A percentile compares a stretch with the other conserved stretches of the same genome.
phyloP scores from a whole-genome alignment of 64 coral and sea anemone genomes.

The Cladopsammia gracilis region DNA sequence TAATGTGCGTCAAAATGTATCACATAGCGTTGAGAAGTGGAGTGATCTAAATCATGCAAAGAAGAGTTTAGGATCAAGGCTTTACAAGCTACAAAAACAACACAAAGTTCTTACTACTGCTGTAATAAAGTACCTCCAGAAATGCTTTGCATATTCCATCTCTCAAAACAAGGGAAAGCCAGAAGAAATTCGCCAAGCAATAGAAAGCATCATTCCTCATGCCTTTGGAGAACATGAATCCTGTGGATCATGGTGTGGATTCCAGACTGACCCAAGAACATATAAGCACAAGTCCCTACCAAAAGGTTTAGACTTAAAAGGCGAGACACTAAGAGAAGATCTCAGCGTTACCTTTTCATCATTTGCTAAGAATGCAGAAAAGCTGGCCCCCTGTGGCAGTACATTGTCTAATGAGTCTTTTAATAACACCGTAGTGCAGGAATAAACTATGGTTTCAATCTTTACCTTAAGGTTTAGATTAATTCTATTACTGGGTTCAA shows the following conservation, averaged over 20 bases:
- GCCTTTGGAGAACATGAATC: constrained; percentile 34
- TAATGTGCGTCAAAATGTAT: background rate
- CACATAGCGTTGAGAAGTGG: background rate
- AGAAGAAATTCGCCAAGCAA: constrained; percentile 13
- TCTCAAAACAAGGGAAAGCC: constrained; percentile 23
- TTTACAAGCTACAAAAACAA: background rate
- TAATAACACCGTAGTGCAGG: background rate
- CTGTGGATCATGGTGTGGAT: constrained; percentile 21
- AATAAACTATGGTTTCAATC: too few species aligned
- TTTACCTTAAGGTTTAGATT: too few species aligned
- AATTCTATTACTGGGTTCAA: too few species aligned
- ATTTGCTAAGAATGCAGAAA: too few species aligned
- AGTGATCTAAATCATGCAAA: too few species aligned
- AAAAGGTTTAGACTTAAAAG: constrained; percentile 12
- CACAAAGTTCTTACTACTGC: background rate
- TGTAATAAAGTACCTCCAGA: constrained; percentile 1
- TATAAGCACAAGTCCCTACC: constrained; percentile 24
- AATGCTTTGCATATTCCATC: background rate
- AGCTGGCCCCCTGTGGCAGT: too few species aligned
- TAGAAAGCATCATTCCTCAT: constrained; percentile 32
- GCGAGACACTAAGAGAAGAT: constrained; percentile 27
- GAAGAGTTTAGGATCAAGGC: background rate
- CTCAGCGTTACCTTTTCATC: background rate
- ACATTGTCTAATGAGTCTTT: too few species aligned
- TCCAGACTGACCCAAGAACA: background rate